Evolutionary conservation across 2,888 invertebrate species (phyloP), one percentile per base, ranked within the genome.

Genomic region (Melolontha melolontha): DNA sequence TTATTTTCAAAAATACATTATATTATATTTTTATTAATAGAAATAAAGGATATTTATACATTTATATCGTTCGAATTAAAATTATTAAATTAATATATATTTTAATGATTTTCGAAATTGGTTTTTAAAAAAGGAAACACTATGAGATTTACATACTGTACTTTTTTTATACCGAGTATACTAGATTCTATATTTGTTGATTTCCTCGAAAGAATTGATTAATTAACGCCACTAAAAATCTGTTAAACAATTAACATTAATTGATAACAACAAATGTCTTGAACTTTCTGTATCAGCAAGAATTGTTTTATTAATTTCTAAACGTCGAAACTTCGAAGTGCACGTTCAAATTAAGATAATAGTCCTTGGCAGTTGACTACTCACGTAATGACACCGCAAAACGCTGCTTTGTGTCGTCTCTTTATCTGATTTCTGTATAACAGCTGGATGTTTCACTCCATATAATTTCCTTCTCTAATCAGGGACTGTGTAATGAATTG

Each of bases 391-490:
- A 62, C 59, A 62, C 59, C 59, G 59, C 59, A 62, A 62, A 62
- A 62, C 47, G 59, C 29, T 62, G 59, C 59, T 62, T 62, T 62
- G 59, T 62, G 59, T 62, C 47, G 59, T 62, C 59, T 62, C 47
- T 64, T 70, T 67, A 67, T 70, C 67, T 57, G 70, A 64, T 64
- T 67, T 70, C 70, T 70, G 70, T 54, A 64, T 59, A 67, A 64
- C 70, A 70, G 67, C 63, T 70, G 70, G 57, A 59, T 57, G 59
- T 66, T 66, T 59, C 57, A 41, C 55, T 66, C 50, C 57, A 59
- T 66, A 49, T 39, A 62, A 49, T 49, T 62, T 62, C 59, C 59
- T 62, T 47, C 44, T 14, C 39, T 62, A 62, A 62, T 62, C 59
- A 49, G 47, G 44, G 59, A 62, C 59, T 62, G 59, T 49, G 59